phyloP scores from a whole-genome alignment of 2,888 invertebrate genomes.

The Agonopterix heracliana region DNA sequence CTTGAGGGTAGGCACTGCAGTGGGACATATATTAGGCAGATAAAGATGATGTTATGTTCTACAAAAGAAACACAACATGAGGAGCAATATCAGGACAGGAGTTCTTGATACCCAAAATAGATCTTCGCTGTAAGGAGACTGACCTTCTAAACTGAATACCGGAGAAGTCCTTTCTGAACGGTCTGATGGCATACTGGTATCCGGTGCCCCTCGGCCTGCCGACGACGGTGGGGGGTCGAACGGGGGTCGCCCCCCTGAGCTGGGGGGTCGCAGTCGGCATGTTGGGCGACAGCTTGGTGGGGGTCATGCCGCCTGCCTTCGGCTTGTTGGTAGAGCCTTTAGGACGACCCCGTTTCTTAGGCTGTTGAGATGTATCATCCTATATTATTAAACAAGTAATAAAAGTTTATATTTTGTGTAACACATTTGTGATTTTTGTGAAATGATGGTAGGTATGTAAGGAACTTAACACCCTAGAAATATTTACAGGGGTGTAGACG shows the following conservation, averaged over 20 bases:
- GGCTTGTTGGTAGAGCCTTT: constrained; percentile 73
- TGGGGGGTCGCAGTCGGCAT: constrained; percentile 15
- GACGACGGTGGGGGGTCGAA: constrained; percentile 17
- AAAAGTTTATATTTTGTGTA: neutral
- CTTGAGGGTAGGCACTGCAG: too few species aligned
- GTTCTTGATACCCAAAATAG: too few species aligned
- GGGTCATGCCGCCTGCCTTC: constrained; percentile 37
- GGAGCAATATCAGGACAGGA: too few species aligned
- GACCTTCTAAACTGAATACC: constrained; percentile 71
- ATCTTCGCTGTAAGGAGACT: neutral
- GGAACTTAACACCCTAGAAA: too few species aligned
- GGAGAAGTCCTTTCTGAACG: constrained; percentile 70
- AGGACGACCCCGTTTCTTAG: constrained; percentile 68
- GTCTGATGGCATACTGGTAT: constrained; percentile 64
- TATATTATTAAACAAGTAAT: neutral
- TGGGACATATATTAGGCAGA: too few species aligned
- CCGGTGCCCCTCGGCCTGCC: constrained; percentile 49
- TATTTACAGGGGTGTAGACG: too few species aligned
- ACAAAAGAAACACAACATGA: too few species aligned
- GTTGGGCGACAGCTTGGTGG: constrained; percentile 17
- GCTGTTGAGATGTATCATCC: constrained; percentile 28
- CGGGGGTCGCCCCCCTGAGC: constrained; percentile 23
- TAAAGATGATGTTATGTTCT: too few species aligned
- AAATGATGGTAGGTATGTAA: too few species aligned
- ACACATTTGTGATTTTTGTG: too few species aligned